These are phyloP conservation scores for Pollachius pollachius DNA, from an alignment of 2,113 vertebrate genomes.

Conservation along the genomic window DNA sequence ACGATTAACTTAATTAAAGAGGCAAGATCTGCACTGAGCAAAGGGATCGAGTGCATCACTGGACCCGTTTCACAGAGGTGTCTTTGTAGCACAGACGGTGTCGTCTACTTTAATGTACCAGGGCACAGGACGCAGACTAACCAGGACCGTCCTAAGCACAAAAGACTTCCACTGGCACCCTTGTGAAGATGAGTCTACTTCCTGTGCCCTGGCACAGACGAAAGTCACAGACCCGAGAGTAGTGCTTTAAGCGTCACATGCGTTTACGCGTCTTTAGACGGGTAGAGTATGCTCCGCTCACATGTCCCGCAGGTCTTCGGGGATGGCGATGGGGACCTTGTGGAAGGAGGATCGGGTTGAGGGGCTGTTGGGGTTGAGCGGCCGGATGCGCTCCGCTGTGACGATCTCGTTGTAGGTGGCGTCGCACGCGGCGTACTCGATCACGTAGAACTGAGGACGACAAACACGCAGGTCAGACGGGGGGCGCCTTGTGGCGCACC, in stretches of 20 bases:
- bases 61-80: too few relatives aligned
- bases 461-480: not conserved
- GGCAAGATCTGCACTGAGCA: too few relatives aligned
- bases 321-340: constrained; percentile 83
- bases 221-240: too few relatives aligned
- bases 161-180: not conserved
- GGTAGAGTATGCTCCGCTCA: constrained; percentile 61
- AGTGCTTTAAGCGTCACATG: too few relatives aligned
- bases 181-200: too few relatives aligned
- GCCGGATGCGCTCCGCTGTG: constrained; percentile 86
- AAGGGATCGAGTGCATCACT: too few relatives aligned
- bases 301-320: constrained; percentile 88
- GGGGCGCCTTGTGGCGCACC: not conserved
- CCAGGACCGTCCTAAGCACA: too few relatives aligned
- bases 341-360: constrained; percentile 83
- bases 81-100: too few relatives aligned
- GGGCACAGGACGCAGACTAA: too few relatives aligned
- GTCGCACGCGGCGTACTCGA: constrained; percentile 89
- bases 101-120: too few relatives aligned
- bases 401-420: constrained; percentile 93
- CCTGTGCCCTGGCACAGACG: too few relatives aligned
- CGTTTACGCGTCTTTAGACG: not conserved
- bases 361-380: constrained; percentile 86
- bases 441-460: constrained; percentile 84
- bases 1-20: too few relatives aligned